phyloP scores from a whole-genome alignment of 2,888 invertebrate genomes.

The Carterocephalus palaemon region DNA sequence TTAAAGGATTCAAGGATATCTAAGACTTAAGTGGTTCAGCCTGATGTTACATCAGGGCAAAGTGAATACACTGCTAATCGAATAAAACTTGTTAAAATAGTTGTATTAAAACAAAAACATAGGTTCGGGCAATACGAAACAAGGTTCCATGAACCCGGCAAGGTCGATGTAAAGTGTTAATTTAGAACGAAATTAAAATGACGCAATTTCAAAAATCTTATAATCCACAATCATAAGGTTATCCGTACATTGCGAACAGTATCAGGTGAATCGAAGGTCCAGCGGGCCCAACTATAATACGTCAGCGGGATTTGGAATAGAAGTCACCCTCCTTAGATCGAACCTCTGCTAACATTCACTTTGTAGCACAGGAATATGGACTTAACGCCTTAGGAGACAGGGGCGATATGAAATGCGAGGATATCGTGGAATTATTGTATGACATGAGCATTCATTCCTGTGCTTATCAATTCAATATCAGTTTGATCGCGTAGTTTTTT shows the following conservation, averaged over 20 bases:
- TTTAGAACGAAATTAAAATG: too few species aligned
- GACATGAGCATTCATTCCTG: constrained; percentile 35
- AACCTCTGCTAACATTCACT: constrained; percentile 33
- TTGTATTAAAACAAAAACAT: too few species aligned
- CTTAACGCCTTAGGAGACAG: background rate
- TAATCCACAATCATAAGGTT: background rate
- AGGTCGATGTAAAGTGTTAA: too few species aligned
- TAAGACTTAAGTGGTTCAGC: too few species aligned
- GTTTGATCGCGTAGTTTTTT: constrained; percentile 55
- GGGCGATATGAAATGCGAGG: background rate
- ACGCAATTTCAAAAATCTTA: too few species aligned
- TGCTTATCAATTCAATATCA: constrained; percentile 69
- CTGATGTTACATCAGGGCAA: too few species aligned
- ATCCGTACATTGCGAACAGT: constrained; percentile 48
- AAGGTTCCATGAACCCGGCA: too few species aligned
- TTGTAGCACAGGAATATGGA: constrained; percentile 9
- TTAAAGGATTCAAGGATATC: too few species aligned
- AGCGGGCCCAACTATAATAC: constrained; percentile 64
- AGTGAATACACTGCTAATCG: too few species aligned
- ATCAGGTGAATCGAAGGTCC: constrained; percentile 69
- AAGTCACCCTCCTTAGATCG: constrained; percentile 68
- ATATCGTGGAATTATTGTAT: constrained; percentile 2
- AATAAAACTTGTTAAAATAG: too few species aligned
- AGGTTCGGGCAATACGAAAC: too few species aligned
- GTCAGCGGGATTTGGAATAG: constrained; percentile 68